Percentiles rank a stretch among this genome's conserved stretches.
These are phyloP conservation scores for Panagrolaimus sp. DNA, from an alignment of 1,140 invertebrate species.

Conservation along the genomic window DNA sequence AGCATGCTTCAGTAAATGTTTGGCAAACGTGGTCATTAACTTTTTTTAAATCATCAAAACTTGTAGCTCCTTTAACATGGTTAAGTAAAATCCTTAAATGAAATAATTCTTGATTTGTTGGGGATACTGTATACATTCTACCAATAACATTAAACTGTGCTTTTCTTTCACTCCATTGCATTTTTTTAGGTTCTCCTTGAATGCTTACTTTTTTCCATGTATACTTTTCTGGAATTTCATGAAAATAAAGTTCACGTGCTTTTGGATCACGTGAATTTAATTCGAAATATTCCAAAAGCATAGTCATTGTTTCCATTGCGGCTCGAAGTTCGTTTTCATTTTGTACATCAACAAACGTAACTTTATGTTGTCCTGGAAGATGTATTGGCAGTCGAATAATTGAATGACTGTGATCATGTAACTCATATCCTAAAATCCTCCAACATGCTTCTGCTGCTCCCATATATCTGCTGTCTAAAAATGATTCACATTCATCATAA, in stretches of 20 bases:
- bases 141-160: conserved; percentile 23
- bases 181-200: not conserved
- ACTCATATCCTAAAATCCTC: conserved; percentile 57
- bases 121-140: conserved; percentile 31
- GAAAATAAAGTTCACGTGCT: conserved; percentile 33
- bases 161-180: not conserved
- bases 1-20: conserved; percentile 22
- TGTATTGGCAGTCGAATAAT: conserved; percentile 59
- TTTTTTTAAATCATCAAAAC: conserved; percentile 41
- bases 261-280: conserved; percentile 35
- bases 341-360: conserved; percentile 57
- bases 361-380: conserved; percentile 58
- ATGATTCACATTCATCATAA: conserved; percentile 58
- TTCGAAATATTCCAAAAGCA: conserved; percentile 55
- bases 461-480: conserved; percentile 59
- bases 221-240: conserved; percentile 51
- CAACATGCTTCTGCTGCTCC: conserved; percentile 59
- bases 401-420: conserved; percentile 57
- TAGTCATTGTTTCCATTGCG: conserved; percentile 29
- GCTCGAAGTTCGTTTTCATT: not conserved
- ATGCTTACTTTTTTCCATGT: conserved; percentile 1
- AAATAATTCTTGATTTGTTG: conserved; percentile 33
- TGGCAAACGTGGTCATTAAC: conserved; percentile 15
- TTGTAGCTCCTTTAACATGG: conserved; percentile 26
- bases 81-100: conserved; percentile 42